These are phyloP conservation scores for Hypothenemus hampei DNA, from an alignment of 1,140 invertebrate species.

Conservation along the genomic window DNA sequence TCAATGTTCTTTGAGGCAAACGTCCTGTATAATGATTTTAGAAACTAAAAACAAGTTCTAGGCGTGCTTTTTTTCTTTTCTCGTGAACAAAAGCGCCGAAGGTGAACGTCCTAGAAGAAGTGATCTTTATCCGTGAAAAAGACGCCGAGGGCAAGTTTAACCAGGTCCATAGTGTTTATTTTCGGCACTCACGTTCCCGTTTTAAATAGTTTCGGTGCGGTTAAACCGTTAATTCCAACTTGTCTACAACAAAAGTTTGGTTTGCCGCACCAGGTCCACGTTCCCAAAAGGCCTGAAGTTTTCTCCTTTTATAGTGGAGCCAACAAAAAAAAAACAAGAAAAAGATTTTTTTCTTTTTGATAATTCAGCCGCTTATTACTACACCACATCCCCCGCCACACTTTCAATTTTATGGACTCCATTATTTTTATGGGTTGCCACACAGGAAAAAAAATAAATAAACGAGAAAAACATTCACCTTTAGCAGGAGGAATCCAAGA, in stretches of 20 bases:
- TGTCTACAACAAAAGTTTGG: conserved; percentile 3
- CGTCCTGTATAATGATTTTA: too few relatives aligned
- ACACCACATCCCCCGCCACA: too few relatives aligned
- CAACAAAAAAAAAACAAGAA: too few relatives aligned
- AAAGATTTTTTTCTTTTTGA: too few relatives aligned
- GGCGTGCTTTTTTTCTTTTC: too few relatives aligned
- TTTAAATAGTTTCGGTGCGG: conserved; percentile 7
- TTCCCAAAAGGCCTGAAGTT: neutral
- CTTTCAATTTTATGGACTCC: conserved; percentile 11
- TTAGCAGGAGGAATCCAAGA: conserved; percentile 8
- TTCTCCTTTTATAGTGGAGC: too few relatives aligned
- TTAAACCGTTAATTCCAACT: conserved; percentile 8
- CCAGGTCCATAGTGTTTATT: neutral
- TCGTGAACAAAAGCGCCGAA: too few relatives aligned
- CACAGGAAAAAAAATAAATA: conserved; percentile 7
- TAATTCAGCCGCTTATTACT: too few relatives aligned
- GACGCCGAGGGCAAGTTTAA: neutral
- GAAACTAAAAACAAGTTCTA: too few relatives aligned
- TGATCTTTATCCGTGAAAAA: too few relatives aligned
- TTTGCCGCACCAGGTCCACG: neutral
- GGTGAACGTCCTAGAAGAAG: too few relatives aligned
- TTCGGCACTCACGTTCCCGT: conserved; percentile 3
- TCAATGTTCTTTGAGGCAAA: too few relatives aligned
- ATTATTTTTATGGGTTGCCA: conserved; percentile 20
- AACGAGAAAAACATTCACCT: conserved; percentile 24